These are phyloP conservation scores for Puntigrus tetrazona DNA, from an alignment of 2,113 vertebrate species.

Conservation along the genomic window DNA sequence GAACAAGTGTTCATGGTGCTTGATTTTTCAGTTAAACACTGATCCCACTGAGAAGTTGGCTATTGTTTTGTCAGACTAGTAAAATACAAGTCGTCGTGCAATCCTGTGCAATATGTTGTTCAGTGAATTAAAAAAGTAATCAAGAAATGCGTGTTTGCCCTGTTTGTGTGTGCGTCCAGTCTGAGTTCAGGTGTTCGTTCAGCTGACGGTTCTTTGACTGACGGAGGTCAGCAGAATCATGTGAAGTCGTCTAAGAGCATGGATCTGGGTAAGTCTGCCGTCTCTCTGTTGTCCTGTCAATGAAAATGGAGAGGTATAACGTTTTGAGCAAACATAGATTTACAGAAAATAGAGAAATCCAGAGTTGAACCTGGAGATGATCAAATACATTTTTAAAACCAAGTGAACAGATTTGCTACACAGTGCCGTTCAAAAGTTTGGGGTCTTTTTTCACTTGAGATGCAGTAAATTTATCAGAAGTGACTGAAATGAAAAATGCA, in stretches of 20 bases:
- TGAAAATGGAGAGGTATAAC: not conserved
- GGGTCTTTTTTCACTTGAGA: not conserved
- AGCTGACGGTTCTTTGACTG: slow-evolving; percentile 45
- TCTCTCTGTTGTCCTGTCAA: not conserved
- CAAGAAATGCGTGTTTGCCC: not conserved
- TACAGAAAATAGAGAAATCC: not conserved
- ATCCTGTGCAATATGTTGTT: not conserved
- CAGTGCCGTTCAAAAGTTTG: not conserved
- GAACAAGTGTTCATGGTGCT: not conserved
- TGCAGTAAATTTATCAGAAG: no score
- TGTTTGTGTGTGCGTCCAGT: slow-evolving; percentile 16
- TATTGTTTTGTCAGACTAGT: not conserved
- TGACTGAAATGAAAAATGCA: no score
- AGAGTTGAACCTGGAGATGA: not conserved
- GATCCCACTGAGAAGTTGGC: not conserved
- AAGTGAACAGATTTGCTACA: not conserved
- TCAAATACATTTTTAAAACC: not conserved
- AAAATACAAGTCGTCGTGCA: not conserved
- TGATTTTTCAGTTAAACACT: not conserved
- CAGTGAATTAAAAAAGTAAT: not conserved
- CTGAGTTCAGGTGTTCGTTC: slow-evolving; percentile 27
- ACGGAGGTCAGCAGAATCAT: slow-evolving; percentile 72
- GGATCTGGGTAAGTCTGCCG: slow-evolving; percentile 88
- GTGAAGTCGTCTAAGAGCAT: slow-evolving; percentile 96
- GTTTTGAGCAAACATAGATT: not conserved